A percentile compares a stretch with the other conserved stretches of the same genome.
These are phyloP conservation scores for Trichogramma pretiosum DNA, from an alignment of 1,140 invertebrate genomes.

Conservation along the genomic window DNA sequence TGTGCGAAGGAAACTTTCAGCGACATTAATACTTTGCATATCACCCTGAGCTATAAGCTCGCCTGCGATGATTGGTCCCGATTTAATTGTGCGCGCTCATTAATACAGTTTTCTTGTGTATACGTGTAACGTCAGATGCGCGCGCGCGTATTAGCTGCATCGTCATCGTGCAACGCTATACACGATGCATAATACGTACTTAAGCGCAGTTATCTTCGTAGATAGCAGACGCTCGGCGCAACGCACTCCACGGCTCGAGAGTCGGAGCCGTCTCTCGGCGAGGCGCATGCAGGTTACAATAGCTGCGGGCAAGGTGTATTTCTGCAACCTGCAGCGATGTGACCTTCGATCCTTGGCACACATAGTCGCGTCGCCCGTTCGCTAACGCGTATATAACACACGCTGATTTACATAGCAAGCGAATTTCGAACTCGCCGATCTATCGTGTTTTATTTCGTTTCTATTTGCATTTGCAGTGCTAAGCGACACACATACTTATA, in stretches of 20 bases:
- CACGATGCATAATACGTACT: not conserved
- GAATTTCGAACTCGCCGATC: not conserved
- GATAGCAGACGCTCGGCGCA: not conserved
- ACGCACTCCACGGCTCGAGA: no score
- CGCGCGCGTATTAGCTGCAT: no score
- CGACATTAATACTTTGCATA: constrained; percentile 32
- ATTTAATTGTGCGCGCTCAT: constrained; percentile 39
- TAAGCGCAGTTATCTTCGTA: not conserved
- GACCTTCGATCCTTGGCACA: constrained; percentile 28
- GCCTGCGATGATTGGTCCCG: constrained; percentile 13
- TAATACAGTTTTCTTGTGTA: no score
- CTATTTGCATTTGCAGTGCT: no score
- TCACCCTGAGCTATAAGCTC: constrained; percentile 30
- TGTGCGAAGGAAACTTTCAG: no score
- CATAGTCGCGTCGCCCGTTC: no score
- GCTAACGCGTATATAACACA: no score
- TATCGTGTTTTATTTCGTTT: not conserved
- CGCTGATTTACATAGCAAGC: no score
- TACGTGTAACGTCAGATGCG: constrained; percentile 24
- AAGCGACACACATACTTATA: not conserved
- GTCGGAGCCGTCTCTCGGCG: no score
- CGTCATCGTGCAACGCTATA: not conserved
- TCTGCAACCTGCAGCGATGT: constrained; percentile 14
- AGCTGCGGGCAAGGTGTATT: no score
- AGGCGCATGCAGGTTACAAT: no score